Percentiles rank a stretch among this genome's conserved stretches.
Conservation (phyloP, 2,113 vertebrate species). For the Prunella himalayana region DNA sequence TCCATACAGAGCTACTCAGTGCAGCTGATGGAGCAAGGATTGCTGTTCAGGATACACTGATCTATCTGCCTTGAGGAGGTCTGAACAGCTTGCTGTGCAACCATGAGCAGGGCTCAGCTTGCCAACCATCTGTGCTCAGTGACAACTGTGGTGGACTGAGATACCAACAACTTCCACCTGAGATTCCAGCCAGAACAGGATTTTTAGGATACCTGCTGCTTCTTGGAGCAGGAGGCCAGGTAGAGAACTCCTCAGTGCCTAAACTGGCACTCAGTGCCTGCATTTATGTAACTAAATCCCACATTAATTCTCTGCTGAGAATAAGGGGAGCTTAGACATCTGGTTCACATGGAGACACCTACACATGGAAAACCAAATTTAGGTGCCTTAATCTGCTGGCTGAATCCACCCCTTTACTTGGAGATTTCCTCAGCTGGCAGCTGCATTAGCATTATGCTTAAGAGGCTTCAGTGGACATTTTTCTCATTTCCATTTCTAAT, state of each 20-base stretch:
- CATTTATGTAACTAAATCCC: slow-evolving; percentile 28
- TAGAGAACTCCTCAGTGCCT: not conserved
- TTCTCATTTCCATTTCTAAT: slow-evolving; percentile 11
- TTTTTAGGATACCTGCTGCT: not conserved
- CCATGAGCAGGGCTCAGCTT: not conserved
- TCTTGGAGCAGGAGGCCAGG: not conserved
- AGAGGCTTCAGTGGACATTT: not conserved
- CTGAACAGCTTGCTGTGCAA: not conserved
- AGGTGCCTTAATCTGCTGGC: slow-evolving; percentile 28
- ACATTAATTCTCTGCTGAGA: not conserved
- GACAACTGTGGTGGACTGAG: not conserved
- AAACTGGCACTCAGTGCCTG: not conserved
- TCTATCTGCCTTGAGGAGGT: not conserved
- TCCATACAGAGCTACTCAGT: not conserved
- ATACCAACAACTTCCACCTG: not conserved
- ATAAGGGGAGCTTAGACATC: slow-evolving; percentile 21
- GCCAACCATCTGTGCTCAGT: not conserved
- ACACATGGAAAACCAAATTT: slow-evolving; percentile 19
- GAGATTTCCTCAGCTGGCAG: slow-evolving; percentile 34
- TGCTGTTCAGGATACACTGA: not conserved
- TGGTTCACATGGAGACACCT: slow-evolving; percentile 58
- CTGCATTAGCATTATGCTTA: not conserved
- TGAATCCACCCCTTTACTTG: not conserved
- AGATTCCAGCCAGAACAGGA: not conserved
- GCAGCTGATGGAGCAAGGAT: not conserved